These are phyloP conservation scores for Galago senegalensis DNA, from an alignment of 2,797 vertebrate genomes.

Conservation along the genomic window DNA sequence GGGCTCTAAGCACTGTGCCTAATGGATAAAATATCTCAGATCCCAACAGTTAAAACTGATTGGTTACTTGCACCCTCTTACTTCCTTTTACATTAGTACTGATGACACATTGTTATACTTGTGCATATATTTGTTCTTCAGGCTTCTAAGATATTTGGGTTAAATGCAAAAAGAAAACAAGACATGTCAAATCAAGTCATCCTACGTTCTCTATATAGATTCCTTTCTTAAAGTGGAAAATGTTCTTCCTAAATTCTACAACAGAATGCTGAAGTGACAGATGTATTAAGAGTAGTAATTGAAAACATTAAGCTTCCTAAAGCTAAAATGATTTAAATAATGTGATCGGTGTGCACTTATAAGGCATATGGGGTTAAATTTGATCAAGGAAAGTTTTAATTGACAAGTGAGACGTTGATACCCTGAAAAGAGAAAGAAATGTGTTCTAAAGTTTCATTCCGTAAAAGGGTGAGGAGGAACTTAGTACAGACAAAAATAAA, in stretches of 20 bases:
- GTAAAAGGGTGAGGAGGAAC: neutral
- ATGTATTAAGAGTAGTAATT: neutral
- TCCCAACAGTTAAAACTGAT: neutral
- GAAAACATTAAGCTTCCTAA: slow-evolving; percentile 13
- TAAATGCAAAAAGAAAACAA: slow-evolving; percentile 38
- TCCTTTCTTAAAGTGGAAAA: slow-evolving; percentile 23
- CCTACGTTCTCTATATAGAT: neutral
- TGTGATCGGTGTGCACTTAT: neutral
- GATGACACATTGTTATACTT: neutral
- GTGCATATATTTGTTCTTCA: neutral
- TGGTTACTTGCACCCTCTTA: neutral
- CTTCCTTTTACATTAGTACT: neutral
- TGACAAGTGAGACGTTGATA: neutral
- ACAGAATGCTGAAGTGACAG: neutral
- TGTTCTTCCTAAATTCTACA: neutral
- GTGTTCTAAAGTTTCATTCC: slow-evolving; percentile 33
- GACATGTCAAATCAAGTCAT: neutral
- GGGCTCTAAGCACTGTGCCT: neutral
- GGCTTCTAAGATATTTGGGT: neutral
- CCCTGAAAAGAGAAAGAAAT: slow-evolving; percentile 21
- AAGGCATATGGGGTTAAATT: slow-evolving; percentile 3
- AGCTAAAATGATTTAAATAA: neutral
- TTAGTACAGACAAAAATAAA: neutral
- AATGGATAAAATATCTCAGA: neutral
- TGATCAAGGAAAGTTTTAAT: slow-evolving; percentile 1